Evolutionary conservation across 2,888 invertebrate genomes (phyloP).

Genomic region (Strigamia maritima): DNA sequence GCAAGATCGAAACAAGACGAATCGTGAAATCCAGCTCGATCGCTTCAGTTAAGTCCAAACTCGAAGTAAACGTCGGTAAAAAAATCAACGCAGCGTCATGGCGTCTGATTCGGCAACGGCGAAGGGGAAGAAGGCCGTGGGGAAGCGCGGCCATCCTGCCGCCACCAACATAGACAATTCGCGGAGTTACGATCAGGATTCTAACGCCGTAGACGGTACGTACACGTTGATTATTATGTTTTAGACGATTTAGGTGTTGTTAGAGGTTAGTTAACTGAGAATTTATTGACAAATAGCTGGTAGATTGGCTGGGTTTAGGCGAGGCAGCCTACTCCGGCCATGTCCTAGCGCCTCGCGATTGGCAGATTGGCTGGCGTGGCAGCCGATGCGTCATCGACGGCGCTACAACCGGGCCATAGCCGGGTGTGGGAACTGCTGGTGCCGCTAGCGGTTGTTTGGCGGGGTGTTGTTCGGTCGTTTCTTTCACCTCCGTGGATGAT

Average conservation of each 20-base stretch:
- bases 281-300: not conserved
- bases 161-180: not conserved
- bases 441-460: constrained; percentile 25
- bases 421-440: constrained; percentile 31
- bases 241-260: not conserved
- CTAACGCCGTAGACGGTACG: constrained; percentile 22
- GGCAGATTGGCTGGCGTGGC: constrained; percentile 38
- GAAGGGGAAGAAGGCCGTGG: constrained; percentile 36
- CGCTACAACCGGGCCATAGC: constrained; percentile 24
- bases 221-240: not conserved
- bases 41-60: not conserved
- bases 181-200: constrained; percentile 5
- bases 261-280: not conserved
- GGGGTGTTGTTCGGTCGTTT: not conserved
- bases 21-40: not conserved
- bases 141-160: constrained; percentile 33
- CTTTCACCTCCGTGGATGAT: not conserved
- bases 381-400: constrained; percentile 38
- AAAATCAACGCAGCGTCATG: constrained; percentile 3
- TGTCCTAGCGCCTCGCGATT: constrained; percentile 30
- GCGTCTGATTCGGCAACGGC: constrained; percentile 35
- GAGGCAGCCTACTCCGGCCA: constrained; percentile 17
- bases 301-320: not conserved
- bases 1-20: constrained; percentile 24
- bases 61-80: not conserved